phyloP scores from a whole-genome alignment of 2,113 vertebrate genomes.

The Isurus oxyrinchus region DNA sequence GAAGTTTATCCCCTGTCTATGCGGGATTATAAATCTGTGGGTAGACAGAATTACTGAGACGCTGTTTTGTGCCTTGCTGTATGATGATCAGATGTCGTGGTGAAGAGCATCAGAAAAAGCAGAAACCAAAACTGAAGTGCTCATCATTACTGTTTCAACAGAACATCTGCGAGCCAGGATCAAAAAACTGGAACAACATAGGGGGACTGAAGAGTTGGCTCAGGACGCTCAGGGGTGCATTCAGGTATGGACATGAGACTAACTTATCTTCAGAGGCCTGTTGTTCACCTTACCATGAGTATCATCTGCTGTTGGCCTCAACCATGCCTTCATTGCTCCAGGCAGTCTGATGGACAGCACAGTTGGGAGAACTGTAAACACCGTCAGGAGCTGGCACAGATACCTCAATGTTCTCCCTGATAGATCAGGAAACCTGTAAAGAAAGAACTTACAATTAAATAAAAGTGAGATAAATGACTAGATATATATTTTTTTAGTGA shows the following conservation, averaged over 20 bases:
- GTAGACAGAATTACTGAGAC: too few species aligned
- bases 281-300: background rate
- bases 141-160: background rate
- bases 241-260: background rate
- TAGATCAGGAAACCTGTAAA: background rate
- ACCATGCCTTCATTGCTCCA: background rate
- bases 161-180: background rate
- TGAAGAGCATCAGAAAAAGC: background rate
- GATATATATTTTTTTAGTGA: background rate
- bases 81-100: background rate
- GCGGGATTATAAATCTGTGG: background rate
- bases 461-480: background rate
- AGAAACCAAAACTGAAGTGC: background rate
- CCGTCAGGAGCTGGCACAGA: background rate
- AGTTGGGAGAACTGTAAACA: background rate
- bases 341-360: background rate
- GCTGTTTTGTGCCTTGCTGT: background rate
- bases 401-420: background rate
- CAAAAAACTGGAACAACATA: background rate
- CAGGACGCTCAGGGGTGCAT: background rate
- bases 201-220: background rate
- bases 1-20: background rate
- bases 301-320: background rate
- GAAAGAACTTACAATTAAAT: background rate
- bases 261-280: background rate